Conservation (phyloP, 2,888 invertebrate species). For the Theodoxus fluviatilis region DNA sequence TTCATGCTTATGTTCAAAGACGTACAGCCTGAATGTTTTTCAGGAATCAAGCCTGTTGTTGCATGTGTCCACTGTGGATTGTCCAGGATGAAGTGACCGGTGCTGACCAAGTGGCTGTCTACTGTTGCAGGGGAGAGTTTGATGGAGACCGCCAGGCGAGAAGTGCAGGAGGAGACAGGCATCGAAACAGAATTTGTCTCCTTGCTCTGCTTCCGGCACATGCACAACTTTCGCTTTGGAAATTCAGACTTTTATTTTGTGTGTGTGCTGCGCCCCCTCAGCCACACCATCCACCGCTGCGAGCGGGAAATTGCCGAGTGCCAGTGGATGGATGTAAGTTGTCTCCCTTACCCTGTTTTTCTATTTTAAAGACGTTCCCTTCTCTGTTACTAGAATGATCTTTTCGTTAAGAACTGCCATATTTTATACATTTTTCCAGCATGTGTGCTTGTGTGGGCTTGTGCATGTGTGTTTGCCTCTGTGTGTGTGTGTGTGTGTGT, state of each 20-base stretch:
- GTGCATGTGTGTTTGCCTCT: background rate
- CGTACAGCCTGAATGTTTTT: no score
- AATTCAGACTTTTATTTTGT: constrained; percentile 89
- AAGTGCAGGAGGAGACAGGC: constrained; percentile 90
- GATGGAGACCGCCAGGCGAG: constrained; percentile 81
- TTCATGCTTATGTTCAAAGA: no score
- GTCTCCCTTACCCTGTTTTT: background rate
- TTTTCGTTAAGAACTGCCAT: background rate
- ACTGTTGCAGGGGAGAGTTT: constrained; percentile 78
- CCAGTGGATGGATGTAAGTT: constrained; percentile 77
- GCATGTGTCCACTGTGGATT: background rate
- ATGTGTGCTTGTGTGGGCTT: background rate
- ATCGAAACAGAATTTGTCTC: constrained; percentile 79
- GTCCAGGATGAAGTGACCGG: no score
- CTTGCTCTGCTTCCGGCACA: constrained; percentile 80
- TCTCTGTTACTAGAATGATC: background rate
- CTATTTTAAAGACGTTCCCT: background rate
- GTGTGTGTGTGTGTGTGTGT: background rate
- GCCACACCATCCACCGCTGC: constrained; percentile 74
- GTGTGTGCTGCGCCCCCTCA: constrained; percentile 74
- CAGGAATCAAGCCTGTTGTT: no score
- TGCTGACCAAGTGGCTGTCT: background rate
- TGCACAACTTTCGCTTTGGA: constrained; percentile 77
- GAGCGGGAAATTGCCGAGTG: constrained; percentile 80
- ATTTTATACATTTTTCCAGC: background rate